Percentiles rank a stretch among this genome's conserved stretches.
These are phyloP conservation scores for Ctenomys sociabilis DNA, from an alignment of 2,113 vertebrate genomes.

Conservation along the genomic window DNA sequence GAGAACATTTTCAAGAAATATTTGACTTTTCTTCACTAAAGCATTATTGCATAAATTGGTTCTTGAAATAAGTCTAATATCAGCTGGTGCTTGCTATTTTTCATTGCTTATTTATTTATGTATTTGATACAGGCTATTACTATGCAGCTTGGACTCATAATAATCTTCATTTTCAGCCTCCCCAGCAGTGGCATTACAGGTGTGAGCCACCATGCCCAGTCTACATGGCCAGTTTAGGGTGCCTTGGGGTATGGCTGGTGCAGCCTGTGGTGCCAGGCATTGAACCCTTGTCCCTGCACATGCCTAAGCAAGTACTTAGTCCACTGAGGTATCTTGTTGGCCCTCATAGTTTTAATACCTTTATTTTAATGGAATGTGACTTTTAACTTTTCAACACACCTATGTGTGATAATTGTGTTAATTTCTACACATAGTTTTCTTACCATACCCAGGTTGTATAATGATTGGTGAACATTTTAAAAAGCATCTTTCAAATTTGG, in stretches of 20 bases:
- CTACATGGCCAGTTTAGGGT: too few species aligned
- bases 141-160: too few species aligned
- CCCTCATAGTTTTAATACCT: background rate
- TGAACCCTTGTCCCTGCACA: too few species aligned
- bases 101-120: background rate
- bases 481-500: background rate
- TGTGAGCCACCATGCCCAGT: too few species aligned
- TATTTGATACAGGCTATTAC: too few species aligned
- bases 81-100: constrained; percentile 43
- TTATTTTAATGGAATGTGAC: constrained; percentile 63
- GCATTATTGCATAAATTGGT: constrained; percentile 51
- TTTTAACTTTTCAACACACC: constrained; percentile 57
- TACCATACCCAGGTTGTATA: constrained; percentile 13
- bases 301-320: too few species aligned
- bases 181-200: too few species aligned
- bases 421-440: constrained; percentile 41
- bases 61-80: constrained; percentile 58
- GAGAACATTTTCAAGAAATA: constrained; percentile 49
- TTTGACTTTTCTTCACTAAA: background rate
- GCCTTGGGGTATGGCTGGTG: too few species aligned
- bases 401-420: constrained; percentile 42
- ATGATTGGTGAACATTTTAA: background rate
- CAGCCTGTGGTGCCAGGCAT: too few species aligned
- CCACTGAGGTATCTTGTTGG: too few species aligned
- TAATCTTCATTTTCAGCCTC: too few species aligned